Conservation (phyloP, 2,113 vertebrate species). For the Morone chrysops region DNA sequence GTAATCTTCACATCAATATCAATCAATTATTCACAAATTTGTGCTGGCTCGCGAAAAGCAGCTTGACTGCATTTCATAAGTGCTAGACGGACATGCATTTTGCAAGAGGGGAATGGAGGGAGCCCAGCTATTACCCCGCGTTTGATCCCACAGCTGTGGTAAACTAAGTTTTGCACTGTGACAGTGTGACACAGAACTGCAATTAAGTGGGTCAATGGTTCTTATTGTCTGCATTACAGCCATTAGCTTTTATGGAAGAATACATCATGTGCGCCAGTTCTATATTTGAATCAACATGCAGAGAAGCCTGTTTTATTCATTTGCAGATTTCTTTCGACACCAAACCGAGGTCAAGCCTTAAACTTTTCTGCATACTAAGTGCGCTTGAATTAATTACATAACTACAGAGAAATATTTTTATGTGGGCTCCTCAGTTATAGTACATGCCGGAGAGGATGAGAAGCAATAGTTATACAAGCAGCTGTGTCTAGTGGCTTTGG, state of each 20-base stretch:
- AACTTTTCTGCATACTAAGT: slow-evolving; percentile 57
- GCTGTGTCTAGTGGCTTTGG: slow-evolving; percentile 58
- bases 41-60: slow-evolving; percentile 58
- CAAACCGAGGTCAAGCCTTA: slow-evolving; percentile 57
- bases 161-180: slow-evolving; percentile 47
- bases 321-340: slow-evolving; percentile 44
- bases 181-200: slow-evolving; percentile 42
- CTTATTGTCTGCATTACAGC: slow-evolving; percentile 61
- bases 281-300: slow-evolving; percentile 46
- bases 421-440: slow-evolving; percentile 48
- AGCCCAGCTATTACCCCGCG: slow-evolving; percentile 30
- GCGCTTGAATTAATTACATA: slow-evolving; percentile 53
- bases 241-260: slow-evolving; percentile 64
- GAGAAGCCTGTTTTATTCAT: slow-evolving; percentile 57
- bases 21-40: slow-evolving; percentile 79
- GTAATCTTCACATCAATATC: slow-evolving; percentile 64
- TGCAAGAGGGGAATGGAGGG: slow-evolving; percentile 55
- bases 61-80: slow-evolving; percentile 56
- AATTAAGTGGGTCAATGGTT: slow-evolving; percentile 72
- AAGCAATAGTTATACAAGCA: slow-evolving; percentile 57
- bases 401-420: slow-evolving; percentile 39
- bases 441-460: slow-evolving; percentile 51
- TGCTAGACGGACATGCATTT: slow-evolving; percentile 75
- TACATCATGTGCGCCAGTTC: slow-evolving; percentile 47
- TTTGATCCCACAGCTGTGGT: slow-evolving; percentile 54